Evolutionary conservation across 2,888 invertebrate species (phyloP), one percentile per base, ranked within the genome.

Genomic region (Nezara viridula): DNA sequence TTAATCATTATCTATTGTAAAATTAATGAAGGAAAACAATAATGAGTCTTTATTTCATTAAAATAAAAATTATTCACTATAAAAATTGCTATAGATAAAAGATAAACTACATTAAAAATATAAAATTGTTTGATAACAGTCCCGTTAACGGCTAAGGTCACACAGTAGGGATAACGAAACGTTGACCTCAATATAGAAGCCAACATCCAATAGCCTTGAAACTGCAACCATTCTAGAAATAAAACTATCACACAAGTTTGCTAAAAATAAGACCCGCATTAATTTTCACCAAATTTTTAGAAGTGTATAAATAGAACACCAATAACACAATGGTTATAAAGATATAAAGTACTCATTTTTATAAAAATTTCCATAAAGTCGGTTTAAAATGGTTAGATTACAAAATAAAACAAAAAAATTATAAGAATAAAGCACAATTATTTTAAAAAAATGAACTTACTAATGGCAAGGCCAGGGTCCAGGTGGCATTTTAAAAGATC

Each of bases 401-500:
- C 7, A 37, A 73, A 21, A 37, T 1, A 73, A 73, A 27, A 27
- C 2, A 32, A 27, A 73, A 73, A 73, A 73, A 44, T 44, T 37
- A 37, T 73, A 60, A 60, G 16, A 27, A 60, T 73, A 73, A 73
- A 73, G 7, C 21, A 37, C 21, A 19, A 37, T 21, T 73, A 37
- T 32, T 73, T 73, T 14, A 6, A 73, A 60, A 27, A 60, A 37
- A 37, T n/a, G 5, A 44, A 44, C 81, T 81, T 47, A 81, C 81
- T 44, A 44, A 44, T 81, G 81, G 40, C 77, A 86, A 44, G 86
- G 44, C 50, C n/a, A 73, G 50, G 73, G 52, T 73, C 77, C 81
- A 77, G 89, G 89, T 37, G 86, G 86, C 89, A 89, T 89, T 40
- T 47, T 55, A 86, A 86, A 60, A 47, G 44, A 50, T 60, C 88